These are phyloP conservation scores for Eulemur rubriventer DNA, from an alignment of 2,797 vertebrate genomes.

Conservation along the genomic window DNA sequence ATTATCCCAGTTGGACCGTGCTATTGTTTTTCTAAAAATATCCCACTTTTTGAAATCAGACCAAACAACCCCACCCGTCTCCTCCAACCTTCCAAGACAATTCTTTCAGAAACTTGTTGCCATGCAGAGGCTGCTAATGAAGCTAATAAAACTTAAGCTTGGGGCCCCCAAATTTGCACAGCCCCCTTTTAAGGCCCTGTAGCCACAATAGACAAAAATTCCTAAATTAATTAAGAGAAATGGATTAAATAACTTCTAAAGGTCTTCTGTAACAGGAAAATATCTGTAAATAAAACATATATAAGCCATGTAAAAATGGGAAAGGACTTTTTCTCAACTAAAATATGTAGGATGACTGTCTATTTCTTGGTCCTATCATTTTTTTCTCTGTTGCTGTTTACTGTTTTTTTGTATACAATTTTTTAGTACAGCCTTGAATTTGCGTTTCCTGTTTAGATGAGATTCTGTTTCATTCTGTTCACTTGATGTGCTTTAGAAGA, in stretches of 20 bases:
- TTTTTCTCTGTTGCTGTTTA: background rate
- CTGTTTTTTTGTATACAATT: background rate
- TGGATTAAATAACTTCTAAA: background rate
- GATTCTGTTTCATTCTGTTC: background rate
- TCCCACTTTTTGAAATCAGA: background rate
- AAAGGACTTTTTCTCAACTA: background rate
- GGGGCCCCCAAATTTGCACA: background rate
- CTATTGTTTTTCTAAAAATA: background rate
- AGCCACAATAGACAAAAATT: background rate
- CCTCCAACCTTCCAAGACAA: background rate
- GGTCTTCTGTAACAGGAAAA: background rate
- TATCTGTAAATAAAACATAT: background rate
- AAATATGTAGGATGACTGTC: background rate
- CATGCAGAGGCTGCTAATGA: background rate
- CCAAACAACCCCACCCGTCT: fast-evolving
- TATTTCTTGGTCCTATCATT: background rate
- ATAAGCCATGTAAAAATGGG: background rate
- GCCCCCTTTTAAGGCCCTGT: no score
- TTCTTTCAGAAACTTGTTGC: background rate
- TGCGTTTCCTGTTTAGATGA: background rate
- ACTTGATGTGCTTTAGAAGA: background rate
- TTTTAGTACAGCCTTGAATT: background rate
- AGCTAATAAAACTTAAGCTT: background rate
- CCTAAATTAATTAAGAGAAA: background rate
- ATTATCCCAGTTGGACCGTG: fast-evolving